Conservation (phyloP, 2,888 invertebrate species). For the Epirrita christyi region DNA sequence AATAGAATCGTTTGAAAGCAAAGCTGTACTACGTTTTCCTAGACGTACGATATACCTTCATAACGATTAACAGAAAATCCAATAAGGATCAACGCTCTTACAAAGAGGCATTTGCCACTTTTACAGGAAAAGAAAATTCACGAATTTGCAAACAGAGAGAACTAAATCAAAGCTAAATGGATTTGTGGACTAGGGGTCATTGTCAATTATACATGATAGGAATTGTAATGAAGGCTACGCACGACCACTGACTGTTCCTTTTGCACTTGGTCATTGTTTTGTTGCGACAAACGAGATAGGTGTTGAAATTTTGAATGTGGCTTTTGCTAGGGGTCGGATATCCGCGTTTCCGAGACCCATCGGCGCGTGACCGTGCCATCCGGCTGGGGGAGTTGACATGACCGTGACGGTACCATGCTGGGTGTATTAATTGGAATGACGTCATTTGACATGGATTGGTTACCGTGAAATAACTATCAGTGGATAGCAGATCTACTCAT, state of each 20-base stretch:
- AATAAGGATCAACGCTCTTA: too few species aligned
- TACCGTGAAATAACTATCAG: conserved; percentile 12
- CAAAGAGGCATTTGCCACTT: conserved; percentile 21
- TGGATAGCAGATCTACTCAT: not conserved
- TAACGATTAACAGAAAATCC: conserved; percentile 19
- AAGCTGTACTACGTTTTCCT: too few species aligned
- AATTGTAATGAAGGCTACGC: conserved; percentile 23
- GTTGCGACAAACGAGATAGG: conserved; percentile 26
- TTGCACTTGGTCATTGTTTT: conserved; percentile 27
- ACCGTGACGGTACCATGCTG: conserved; percentile 55
- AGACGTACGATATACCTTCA: too few species aligned
- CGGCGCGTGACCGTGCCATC: conserved; percentile 76
- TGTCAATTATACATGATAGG: conserved; percentile 30
- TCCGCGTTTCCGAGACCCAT: conserved; percentile 72
- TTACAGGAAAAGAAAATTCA: conserved; percentile 13
- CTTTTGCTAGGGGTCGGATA: conserved; percentile 62
- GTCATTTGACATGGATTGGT: conserved; percentile 40
- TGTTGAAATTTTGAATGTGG: conserved; percentile 37
- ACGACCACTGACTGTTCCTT: conserved; percentile 25
- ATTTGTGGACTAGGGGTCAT: conserved; percentile 27
- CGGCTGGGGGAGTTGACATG: conserved; percentile 64
- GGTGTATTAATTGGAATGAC: conserved; percentile 54
- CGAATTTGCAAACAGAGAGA: conserved; percentile 6
- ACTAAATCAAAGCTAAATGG: conserved; percentile 2
- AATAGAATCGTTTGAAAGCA: not conserved